Base-by-base conservation (phyloP, 2,888 invertebrate genomes). In the Leptopilina myrica region DNA sequence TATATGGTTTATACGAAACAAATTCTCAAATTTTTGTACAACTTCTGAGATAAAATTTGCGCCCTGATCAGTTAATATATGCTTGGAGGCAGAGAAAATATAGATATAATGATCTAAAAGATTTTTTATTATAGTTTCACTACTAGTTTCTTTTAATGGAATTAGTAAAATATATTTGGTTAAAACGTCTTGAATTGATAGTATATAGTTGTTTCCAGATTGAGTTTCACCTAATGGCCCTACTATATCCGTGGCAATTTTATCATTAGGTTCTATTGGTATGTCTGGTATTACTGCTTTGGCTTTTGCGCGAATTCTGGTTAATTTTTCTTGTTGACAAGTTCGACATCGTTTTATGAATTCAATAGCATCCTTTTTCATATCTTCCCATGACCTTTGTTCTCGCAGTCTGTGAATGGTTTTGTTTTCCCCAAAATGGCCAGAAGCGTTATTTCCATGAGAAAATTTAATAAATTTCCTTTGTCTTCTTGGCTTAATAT, bases 181-280 rank as follows among this genome's bases (percentile, higher is more conserved):
- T 9, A 40, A 12, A 9, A 66, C 66, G n/a, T 66, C 66, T 66
- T 66, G 66, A 14, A 66, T 43, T 1, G 66, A 66, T n/a, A 66
- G 12, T 5, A 65, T 40, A 12, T 65, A 65, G 11, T 65, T 15
- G 8, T 64, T 64, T 8, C 64, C 64, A 7, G 26, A 5, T 26
- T 26, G 7, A 0, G 64, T 64, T 14, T n/a, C 26, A 2, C 20
- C 20, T 9, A 64, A 12, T 64, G 59, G 59, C 5, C 59, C 59
- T 5, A 59, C 6, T 2, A 59, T 59, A n/a, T 59, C 59, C 59
- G 15, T 59, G 14, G 59, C 59, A 7, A 59, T 59, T n/a, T 59
- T 59, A 0, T 14, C 59, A 3, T 59, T 59, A n/a, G 59, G 59
- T 59, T 14, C 59, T 5, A n/a, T 3, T 14, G 15, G 15, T 3